Percentiles rank a stretch among this genome's conserved stretches.
Conservation (phyloP, 1,140 invertebrate genomes). For the Drosophila bipectinata region DNA sequence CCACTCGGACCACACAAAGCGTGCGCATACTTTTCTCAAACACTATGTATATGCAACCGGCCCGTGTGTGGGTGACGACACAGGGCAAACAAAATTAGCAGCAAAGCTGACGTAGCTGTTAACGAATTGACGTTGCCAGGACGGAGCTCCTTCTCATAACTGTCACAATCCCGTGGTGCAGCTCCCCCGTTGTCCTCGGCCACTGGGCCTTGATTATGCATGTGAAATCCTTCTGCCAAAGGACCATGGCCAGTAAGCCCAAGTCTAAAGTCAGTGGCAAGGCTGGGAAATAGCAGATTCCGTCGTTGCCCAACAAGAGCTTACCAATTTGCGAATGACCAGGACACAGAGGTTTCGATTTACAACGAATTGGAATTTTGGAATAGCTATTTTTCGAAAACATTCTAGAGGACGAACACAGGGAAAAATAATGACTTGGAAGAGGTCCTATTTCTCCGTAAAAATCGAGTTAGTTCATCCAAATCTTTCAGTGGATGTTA, state of each 20-base stretch:
- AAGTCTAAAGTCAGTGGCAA: slow-evolving; percentile 41
- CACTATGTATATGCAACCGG: slow-evolving; percentile 41
- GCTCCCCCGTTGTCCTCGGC: too few relatives aligned
- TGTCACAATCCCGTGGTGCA: slow-evolving; percentile 6
- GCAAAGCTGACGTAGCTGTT: slow-evolving; percentile 74
- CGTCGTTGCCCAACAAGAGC: slow-evolving; percentile 35
- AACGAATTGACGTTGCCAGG: slow-evolving; percentile 69
- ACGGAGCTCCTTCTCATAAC: slow-evolving; percentile 32
- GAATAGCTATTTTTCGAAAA: slow-evolving; percentile 17
- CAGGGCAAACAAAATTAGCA: slow-evolving; percentile 72
- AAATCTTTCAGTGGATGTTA: not conserved
- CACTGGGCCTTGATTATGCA: slow-evolving; percentile 41
- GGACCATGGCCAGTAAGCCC: slow-evolving; percentile 13
- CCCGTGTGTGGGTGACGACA: slow-evolving; percentile 32
- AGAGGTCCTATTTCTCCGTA: too few relatives aligned
- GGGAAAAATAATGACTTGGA: not conserved
- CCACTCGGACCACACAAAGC: slow-evolving; percentile 26
- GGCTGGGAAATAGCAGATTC: slow-evolving; percentile 34
- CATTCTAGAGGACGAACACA: slow-evolving; percentile 8
- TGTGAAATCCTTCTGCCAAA: slow-evolving; percentile 10
- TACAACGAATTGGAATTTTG: slow-evolving; percentile 20
- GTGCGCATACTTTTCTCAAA: slow-evolving; percentile 62
- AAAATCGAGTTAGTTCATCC: too few relatives aligned
- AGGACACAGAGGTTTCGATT: slow-evolving; percentile 42
- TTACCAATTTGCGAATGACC: slow-evolving; percentile 30